Base-by-base conservation (phyloP, 2,797 vertebrate species). In the Molothrus ater region DNA sequence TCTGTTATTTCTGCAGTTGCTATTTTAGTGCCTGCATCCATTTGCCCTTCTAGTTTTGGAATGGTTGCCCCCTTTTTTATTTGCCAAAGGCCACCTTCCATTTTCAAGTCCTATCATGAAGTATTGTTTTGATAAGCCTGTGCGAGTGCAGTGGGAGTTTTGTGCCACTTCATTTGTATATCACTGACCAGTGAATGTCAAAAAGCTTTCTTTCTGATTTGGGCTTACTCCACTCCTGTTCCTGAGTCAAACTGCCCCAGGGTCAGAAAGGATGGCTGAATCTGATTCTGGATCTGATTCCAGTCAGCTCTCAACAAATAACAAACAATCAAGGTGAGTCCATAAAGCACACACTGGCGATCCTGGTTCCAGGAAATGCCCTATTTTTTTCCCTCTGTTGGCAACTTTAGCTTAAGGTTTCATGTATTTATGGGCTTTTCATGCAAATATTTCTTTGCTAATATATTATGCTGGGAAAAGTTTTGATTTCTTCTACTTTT, bases 231-330 rank as follows among this genome's bases (percentile, higher is more conserved):
- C 40, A 9, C 26, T 69, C 51, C 43, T 63, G 43, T 18, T 78
- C 71, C 66, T 13, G 8, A 81, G 43, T 84, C 28, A 81, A 86
- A 88, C 78, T 90, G 76, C 73, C 70, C 54, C 28, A 56, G 43
- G 60, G 78, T 36, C 40, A 86, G 83, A 61, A 36, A 59, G n/a
- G 21, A 71, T 66, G 43, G 40, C 43, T 69, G 82, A 90, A 73
- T 72, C 43, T 75, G 93, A 74, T 80, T 78, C 64, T 81, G 60
- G 91, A 89, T 76, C 72, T 85, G 68, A 92, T 94, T 91, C 91
- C 65, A 32, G 63, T 83, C 29, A 78, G 57, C 34, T 86, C 76
- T 92, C 70, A 63, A 48, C 29, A 81, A 92, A 78, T 56, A 91
- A 61, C 74, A 76, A 82, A 64, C 40, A 66, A 50, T 68, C 73